Base-by-base conservation (phyloP, 2,888 invertebrate species). In the Drosophila acutilabella region DNA sequence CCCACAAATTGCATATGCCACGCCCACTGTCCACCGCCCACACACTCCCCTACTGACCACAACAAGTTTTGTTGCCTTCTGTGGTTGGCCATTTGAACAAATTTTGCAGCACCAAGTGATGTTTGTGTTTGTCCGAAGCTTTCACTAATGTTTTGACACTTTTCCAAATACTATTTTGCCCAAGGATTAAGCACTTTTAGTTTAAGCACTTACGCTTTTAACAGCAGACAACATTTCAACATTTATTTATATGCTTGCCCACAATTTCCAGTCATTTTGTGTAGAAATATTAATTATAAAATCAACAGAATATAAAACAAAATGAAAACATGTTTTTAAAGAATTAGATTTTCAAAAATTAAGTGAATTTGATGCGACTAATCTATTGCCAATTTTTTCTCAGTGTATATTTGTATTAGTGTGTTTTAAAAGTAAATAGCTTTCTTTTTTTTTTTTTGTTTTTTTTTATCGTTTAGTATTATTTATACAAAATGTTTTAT, bases 321-420 rank as follows among this genome's bases (percentile, higher is more conserved):
- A 64, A 20, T 16, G 47, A 41, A 16, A 11, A 56, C 20, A 69
- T 44, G 64, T 51, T 58, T 73, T 61, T 47, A 8, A 33, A 67
- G 66, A 66, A 59, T 48, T 20, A n/a, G 30, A 47, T 52, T 48
- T 26, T 26, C 11, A 41, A 18, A 56, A 67, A 57, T 52, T 52
- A 53, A 67, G 64, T 71, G 65, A 79, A 47, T 76, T 41, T 42
- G 69, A 80, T 88, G 84, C 81, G 85, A 88, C 86, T 83, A 90
- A 73, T 90, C 90, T 91, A 90, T 90, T 90, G 90, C 90, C 90
- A 90, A 91, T 90, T 90, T 90, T 90, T 90, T 90, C 90, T 90
- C 90, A 88, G 84, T 88, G 85, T 88, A 78, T 83, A 73, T 58
- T 85, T 88, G 88, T 80, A 85, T 85, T 86, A 83, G 89, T 90